Evolutionary conservation across 2,113 vertebrate species (phyloP), one percentile per base, ranked within the genome.

Genomic region (Terrapene triunguis): DNA sequence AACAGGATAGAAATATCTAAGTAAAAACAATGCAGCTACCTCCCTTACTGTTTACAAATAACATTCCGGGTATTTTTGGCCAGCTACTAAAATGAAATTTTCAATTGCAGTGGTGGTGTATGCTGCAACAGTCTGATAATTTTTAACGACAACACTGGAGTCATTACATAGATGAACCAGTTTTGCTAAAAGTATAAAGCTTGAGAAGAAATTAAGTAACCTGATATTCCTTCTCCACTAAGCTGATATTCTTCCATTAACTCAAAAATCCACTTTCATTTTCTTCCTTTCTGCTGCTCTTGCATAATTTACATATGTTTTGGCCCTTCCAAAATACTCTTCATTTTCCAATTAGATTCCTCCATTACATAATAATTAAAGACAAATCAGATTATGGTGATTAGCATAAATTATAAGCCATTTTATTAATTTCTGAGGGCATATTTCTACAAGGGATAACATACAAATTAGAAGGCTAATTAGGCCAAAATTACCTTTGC

Each of bases 361-460:
- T 88, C 85, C 92, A 95, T 94, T 98, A 89, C 87, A 88, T 53
- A 80, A 96, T 98, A 98, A 98, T 98, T 98, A 97, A 97, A 54
- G 62, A 92, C 89, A 98, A 98, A 98, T 97, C 96, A 97, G 96
- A 98, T 98, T 97, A 98, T 93, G 84, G 85, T 87, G 87, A 98
- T 98, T 98, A 98, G 95, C 95, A 97, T 98, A 94, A 97, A 97
- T 98, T 98, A 98, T 86, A 97, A 98, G 82, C 76, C 2, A 92
- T 97, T 98, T 98, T 97, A 97, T 91, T 98, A 96, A 97, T 98
- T 97, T 98, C 97, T 83, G 27, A 98, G 94, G 97, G 84, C 93
- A 97, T 98, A 98, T 97, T 95, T 94, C 80, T 98, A 97, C 81
- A 97, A 98, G 97, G 96, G 92, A 97, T 96, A 96, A 97, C 53